Evolutionary conservation across 2,797 vertebrate species (phyloP), one percentile per base, ranked within the genome.

Genomic region (Poecilia picta): DNA sequence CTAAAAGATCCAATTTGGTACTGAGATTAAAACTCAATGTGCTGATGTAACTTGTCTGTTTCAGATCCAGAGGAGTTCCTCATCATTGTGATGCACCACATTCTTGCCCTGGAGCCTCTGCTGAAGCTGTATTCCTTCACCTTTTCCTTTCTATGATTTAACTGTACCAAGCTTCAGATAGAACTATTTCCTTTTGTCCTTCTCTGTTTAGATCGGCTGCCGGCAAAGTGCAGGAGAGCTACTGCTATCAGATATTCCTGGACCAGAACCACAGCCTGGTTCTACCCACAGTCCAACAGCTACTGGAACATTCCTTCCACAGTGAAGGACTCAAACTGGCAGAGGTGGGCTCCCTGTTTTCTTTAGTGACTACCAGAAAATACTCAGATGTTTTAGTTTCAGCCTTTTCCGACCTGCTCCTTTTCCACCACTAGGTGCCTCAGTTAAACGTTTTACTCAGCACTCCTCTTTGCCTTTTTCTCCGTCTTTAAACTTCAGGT

Each of bases 31-130:
- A 76, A 36, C 53, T 18, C 49, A 11, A 75, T 64, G 25, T 23
- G n/a, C 55, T 47, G 1, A 66, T 79, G 46, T 55, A 47, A 2
- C 10, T 76, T 51, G 46, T 85, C 33, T 87, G 20, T 88, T 90
- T 41, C 89, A 98, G 97, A 98, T 91, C 97, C 97, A 0, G 97
- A 98, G 83, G 97, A 98, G 92, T 98, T 98, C 81, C 96, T 98
- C 8, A 97, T 85, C 4, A 94, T 98, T 84, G 95, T 98, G 72
- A 98, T 98, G 97, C 96, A 98, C 15, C 94, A 96, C 23, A 94
- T 98, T 66, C 93, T 98, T 25, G 92, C 93, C 3, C 93, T 98
- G 83, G 97, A 98, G 15, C 97, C 97, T 0, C 96, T 97, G 0
- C 75, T 98, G 74, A 97, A 95, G 86, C 94, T 98, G 95, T 96